Base-by-base conservation (phyloP, 2,797 vertebrate species). In the Urocyon cinereoargenteus region DNA sequence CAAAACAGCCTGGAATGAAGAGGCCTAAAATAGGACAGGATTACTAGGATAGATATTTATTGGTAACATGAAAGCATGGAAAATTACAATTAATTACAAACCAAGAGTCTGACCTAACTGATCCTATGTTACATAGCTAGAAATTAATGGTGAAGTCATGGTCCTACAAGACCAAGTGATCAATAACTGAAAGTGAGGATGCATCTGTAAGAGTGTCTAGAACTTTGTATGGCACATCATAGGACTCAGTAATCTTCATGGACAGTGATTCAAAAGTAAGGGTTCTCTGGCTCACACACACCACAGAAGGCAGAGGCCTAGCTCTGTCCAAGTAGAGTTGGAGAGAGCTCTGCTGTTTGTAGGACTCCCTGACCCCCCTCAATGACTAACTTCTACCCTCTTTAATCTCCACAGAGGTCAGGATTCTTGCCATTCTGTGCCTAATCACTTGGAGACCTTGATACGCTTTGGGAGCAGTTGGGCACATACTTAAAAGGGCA, bases 401-500 rank as follows among this genome's bases (percentile, higher is more conserved):
- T 51, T 40, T 73, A 53, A 45, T 2, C 83, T 90, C 78, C 36
- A 77, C 11, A 92, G n/a, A 88, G 19, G 22, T 88, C 31, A 91
- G 31, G 36, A 86, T 75, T 86, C 82, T 94, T 72, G 26, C 6
- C 85, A 92, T 83, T 31, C 62, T 53, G 28, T 36, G 34, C 4
- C 57, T 64, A 82, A 96, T 90, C 82, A 88, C 22, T 45, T n/a
- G 18, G 61, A 96, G 92, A 53, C 31, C 22, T 68, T 36, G n/a
- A 8, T 0, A 89, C 66, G 49, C 61, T 49, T 28, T 70, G 62
- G 51, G 77, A 92, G 94, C 72, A 88, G 64, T 12, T 95, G 77
- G 62, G 19, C 85, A 96, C 62, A 92, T 84, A 97, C 78, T 96
- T 96, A 91, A 96, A 96, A 97, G 78, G 53, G 68, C 55, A 82